phyloP scores from a whole-genome alignment of 2,113 vertebrate species.

The Ophthalmotilapia sp. region DNA sequence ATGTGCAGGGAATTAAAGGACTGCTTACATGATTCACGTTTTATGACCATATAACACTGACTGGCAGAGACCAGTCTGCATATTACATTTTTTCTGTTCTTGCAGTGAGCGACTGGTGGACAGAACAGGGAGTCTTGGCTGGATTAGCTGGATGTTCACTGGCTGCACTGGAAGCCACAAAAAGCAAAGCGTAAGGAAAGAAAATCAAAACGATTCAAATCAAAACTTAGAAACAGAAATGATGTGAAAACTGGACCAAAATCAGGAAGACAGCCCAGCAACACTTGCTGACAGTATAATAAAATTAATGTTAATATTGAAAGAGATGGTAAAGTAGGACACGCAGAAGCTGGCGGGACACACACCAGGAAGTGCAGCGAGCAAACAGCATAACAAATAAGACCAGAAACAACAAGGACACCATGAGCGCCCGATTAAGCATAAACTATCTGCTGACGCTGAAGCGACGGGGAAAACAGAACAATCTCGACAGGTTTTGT shows the following conservation, averaged over 20 bases:
- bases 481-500: neutral
- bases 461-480: neutral
- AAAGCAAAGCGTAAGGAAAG: neutral
- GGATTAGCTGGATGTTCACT: neutral
- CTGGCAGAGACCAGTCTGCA: neutral
- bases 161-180: neutral
- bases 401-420: conserved; percentile 1
- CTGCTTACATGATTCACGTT: neutral
- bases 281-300: neutral
- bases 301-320: neutral
- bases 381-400: conserved; percentile 31
- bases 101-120: neutral
- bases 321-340: conserved; percentile 2
- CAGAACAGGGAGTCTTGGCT: neutral
- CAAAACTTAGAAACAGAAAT: neutral
- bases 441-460: neutral
- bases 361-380: neutral
- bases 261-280: neutral
- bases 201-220: neutral
- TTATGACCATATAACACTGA: neutral
- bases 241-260: neutral
- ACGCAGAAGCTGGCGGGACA: neutral
- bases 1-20: neutral
- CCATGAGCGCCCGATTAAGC: neutral
- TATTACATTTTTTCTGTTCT: neutral